Base-by-base conservation (phyloP, 2,888 invertebrate species). In the Oligia strigilis region DNA sequence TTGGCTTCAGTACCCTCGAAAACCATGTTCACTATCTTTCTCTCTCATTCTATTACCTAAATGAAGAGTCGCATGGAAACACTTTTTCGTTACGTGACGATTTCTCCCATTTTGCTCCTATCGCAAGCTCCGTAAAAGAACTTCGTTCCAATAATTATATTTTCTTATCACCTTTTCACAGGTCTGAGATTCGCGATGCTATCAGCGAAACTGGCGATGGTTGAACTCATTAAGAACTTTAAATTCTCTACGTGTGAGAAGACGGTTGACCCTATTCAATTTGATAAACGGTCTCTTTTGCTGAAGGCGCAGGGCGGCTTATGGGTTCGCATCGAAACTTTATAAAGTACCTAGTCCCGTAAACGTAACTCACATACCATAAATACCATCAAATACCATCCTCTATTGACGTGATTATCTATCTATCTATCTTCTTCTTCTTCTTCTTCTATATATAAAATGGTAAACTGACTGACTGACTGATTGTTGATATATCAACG, bases 161-260 rank as follows among this genome's bases (percentile, higher is more conserved):
- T 60, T 43, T 64, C 76, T 73, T 80, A 73, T 84, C 14, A 40
- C 23, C 6, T 46, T 62, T 76, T 95, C 94, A n/a, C 93, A 97
- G 97, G 97, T 79, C 91, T 96, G 84, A 92, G 97, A 72, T 97
- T 97, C 88, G 97, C 97, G 2, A 93, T 97, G 94, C 93, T 96
- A 87, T 96, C 97, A 69, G 96, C 96, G 0, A 97, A 97, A 91
- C 81, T 94, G 70, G 97, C 95, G 2, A 94, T 97, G 93, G 95
- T 96, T 2, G 90, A 94, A 55, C 90, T 97, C 3, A 84, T 97
- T 81, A 95, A 94, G 89, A 95, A 96, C 81, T 97, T 96, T 87
- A 94, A 94, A 78, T 93, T 97, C 84, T 92, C 93, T 13, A 81
- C 89, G 0, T 95, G 96, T 76, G 83, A 91, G 5, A 95, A 96